These are phyloP conservation scores for Brienomyrus longianalis DNA, from an alignment of 2,113 vertebrate genomes.

Conservation along the genomic window DNA sequence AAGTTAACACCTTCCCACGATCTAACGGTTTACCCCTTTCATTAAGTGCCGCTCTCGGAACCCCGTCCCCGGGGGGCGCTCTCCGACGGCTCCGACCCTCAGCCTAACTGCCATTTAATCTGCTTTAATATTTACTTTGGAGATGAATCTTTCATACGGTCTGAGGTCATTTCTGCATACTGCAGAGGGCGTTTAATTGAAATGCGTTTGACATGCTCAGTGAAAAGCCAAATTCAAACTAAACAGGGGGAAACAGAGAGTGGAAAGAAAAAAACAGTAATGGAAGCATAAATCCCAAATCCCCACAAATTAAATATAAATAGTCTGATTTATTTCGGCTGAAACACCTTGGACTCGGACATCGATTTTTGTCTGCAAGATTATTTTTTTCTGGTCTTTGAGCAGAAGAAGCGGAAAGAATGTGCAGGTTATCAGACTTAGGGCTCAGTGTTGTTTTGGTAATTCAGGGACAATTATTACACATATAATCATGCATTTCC, in stretches of 20 bases:
- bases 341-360: conserved; percentile 4
- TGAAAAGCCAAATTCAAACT: conserved; percentile 36
- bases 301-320: conserved; percentile 19
- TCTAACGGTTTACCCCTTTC: conserved; percentile 23
- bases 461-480: conserved; percentile 52
- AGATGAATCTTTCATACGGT: conserved; percentile 21
- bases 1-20: conserved; percentile 18
- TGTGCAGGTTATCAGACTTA: conserved; percentile 32
- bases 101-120: conserved; percentile 21
- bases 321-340: conserved; percentile 21
- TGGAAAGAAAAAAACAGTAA: conserved; percentile 6
- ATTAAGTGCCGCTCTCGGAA: conserved; percentile 11
- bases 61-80: not conserved
- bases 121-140: conserved; percentile 28
- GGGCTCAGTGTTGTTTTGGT: conserved; percentile 42
- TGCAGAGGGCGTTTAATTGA: conserved; percentile 36
- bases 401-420: not conserved
- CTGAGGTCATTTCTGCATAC: not conserved
- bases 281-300: not conserved
- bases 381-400: not conserved
- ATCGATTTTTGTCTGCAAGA: not conserved
- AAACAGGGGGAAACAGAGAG: conserved; percentile 30
- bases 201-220: conserved; percentile 48
- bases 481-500: conserved; percentile 48
- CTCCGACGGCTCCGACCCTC: not conserved